Conservation (phyloP, 1,140 invertebrate genomes). For the Aricia agestis region DNA sequence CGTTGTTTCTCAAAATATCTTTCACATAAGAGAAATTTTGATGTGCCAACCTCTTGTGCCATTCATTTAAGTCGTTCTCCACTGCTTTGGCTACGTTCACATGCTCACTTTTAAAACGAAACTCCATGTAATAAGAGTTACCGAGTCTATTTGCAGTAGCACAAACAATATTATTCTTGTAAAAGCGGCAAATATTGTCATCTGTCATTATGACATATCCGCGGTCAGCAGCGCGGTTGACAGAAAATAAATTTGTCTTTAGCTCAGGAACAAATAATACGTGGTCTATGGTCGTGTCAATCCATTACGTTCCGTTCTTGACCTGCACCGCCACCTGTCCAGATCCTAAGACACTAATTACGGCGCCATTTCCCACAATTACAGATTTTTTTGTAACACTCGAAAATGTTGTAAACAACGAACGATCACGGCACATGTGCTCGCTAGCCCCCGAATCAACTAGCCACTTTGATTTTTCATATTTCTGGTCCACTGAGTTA, state of each 20-base stretch:
- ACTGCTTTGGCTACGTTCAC: conserved; percentile 22
- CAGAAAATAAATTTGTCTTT: conserved; percentile 54
- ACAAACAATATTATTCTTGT: conserved; percentile 32
- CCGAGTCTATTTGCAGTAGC: conserved; percentile 36
- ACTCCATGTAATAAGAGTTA: conserved; percentile 34
- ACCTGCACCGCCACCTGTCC: conserved; percentile 38
- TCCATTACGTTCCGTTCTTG: conserved; percentile 34
- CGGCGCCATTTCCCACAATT: conserved; percentile 34
- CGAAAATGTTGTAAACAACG: conserved; percentile 29
- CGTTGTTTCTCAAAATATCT: conserved; percentile 38
- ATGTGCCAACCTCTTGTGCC: conserved; percentile 59
- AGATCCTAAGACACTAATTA: conserved; percentile 30
- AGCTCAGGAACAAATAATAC: conserved; percentile 57
- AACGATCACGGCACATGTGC: conserved; percentile 33
- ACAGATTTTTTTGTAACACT: conserved; percentile 23
- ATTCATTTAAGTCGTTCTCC: conserved; percentile 37
- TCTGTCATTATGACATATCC: conserved; percentile 44
- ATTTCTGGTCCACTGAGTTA: conserved; percentile 15
- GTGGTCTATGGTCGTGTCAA: conserved; percentile 42
- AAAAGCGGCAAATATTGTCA: conserved; percentile 36
- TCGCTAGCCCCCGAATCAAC: conserved; percentile 37
- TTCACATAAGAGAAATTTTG: conserved; percentile 56
- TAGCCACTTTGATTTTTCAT: conserved; percentile 33
- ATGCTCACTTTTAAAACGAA: conserved; percentile 27
- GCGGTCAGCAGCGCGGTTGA: conserved; percentile 36